Evolutionary conservation across 2,888 invertebrate species (phyloP).

Genomic region (Rhyacophila evoluta): DNA sequence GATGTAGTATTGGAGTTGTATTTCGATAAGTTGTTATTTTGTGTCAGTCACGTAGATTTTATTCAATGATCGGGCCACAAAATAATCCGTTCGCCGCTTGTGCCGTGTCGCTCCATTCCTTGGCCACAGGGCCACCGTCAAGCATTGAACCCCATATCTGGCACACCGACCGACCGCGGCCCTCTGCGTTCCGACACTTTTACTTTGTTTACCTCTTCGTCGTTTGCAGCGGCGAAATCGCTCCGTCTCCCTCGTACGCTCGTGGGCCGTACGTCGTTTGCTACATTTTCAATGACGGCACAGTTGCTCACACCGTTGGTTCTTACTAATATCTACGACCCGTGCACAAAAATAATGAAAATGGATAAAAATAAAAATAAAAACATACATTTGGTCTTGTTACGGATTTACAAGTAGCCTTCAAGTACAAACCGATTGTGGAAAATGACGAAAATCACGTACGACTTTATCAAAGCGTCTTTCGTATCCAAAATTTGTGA

Average conservation of each 20-base stretch:
- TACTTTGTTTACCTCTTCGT: conserved; percentile 63
- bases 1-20: too few species aligned
- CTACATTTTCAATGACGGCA: conserved; percentile 58
- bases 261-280: conserved; percentile 56
- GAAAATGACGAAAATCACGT: conserved; percentile 9
- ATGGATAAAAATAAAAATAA: neutral
- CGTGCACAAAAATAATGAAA: conserved; percentile 8
- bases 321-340: conserved; percentile 16
- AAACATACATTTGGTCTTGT: neutral
- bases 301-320: conserved; percentile 60
- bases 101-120: conserved; percentile 35
- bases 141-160: conserved; percentile 54
- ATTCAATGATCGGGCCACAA: neutral
- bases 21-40: neutral
- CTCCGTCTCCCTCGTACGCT: conserved; percentile 57
- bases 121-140: conserved; percentile 51
- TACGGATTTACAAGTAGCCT: neutral
- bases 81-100: conserved; percentile 3
- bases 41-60: neutral
- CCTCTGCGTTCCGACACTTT: conserved; percentile 62
- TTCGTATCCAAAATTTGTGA: neutral
- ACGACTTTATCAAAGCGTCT: neutral
- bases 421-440: neutral
- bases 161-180: conserved; percentile 53
- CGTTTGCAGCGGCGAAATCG: neutral